phyloP scores from a whole-genome alignment of 2,113 vertebrate species.

The Lophochroa leadbeateri region DNA sequence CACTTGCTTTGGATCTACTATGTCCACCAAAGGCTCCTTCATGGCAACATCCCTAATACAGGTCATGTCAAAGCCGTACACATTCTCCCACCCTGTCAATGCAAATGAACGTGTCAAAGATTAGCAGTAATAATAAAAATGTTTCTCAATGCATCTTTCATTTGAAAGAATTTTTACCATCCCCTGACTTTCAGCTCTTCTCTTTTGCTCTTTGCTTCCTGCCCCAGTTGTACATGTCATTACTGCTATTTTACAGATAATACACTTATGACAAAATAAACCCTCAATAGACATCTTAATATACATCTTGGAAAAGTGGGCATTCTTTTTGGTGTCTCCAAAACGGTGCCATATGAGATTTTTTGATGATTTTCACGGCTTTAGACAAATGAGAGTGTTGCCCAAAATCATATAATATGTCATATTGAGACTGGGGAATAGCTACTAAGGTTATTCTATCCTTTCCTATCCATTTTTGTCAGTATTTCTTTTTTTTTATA shows the following conservation, averaged over 20 bases:
- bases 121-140: background rate
- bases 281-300: background rate
- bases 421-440: background rate
- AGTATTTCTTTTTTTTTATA: background rate
- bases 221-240: background rate
- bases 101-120: slow-evolving; percentile 35
- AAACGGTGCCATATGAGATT: background rate
- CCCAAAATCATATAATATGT: background rate
- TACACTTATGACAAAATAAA: background rate
- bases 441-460: background rate
- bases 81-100: slow-evolving; percentile 96
- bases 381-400: background rate
- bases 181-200: background rate
- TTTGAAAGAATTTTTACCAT: background rate
- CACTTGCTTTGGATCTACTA: slow-evolving; percentile 97
- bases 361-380: background rate
- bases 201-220: background rate
- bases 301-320: background rate
- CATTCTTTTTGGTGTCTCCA: background rate
- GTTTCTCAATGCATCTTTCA: background rate
- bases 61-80: slow-evolving; percentile 99
- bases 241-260: background rate
- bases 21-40: slow-evolving; percentile 95
- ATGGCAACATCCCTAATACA: slow-evolving; percentile 97
- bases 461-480: background rate